Conservation (phyloP, 2,797 vertebrate genomes). For the Pseudochaenichthys georgianus region DNA sequence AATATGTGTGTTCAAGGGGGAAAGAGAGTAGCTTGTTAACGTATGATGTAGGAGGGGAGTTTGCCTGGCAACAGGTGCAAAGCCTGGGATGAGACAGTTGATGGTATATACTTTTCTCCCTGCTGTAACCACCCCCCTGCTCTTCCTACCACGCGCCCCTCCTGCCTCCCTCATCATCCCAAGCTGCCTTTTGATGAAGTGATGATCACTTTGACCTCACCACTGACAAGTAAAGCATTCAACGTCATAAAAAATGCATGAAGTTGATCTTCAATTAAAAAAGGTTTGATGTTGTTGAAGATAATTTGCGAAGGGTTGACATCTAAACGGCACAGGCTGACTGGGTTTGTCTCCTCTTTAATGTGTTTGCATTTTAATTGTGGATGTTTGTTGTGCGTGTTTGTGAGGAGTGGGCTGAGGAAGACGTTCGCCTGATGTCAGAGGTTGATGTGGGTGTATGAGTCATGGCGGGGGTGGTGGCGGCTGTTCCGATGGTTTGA, state of each 20-base stretch:
- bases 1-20: background rate
- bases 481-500: slow-evolving; percentile 30
- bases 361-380: background rate
- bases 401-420: slow-evolving; percentile 33
- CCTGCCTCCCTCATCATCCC: slow-evolving; percentile 18
- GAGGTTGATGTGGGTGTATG: slow-evolving; percentile 55
- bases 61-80: slow-evolving; percentile 80
- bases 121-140: slow-evolving; percentile 15
- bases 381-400: slow-evolving; percentile 21
- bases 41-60: slow-evolving; percentile 67
- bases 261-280: slow-evolving; percentile 51
- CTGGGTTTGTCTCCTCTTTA: slow-evolving; percentile 1
- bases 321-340: background rate
- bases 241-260: slow-evolving; percentile 63
- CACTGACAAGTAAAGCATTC: slow-evolving; percentile 53
- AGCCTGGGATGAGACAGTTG: slow-evolving; percentile 56
- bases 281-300: slow-evolving; percentile 48
- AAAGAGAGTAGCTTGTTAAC: slow-evolving; percentile 42
- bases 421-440: slow-evolving; percentile 49
- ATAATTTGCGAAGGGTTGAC: background rate
- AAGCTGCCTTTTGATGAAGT: slow-evolving; percentile 42
- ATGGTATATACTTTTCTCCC: slow-evolving; percentile 33
- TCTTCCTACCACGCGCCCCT: background rate
- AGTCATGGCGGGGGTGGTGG: slow-evolving; percentile 52
- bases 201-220: slow-evolving; percentile 35